phyloP scores from a whole-genome alignment of 1,140 invertebrate species.

The Trialeurodes vaporariorum region DNA sequence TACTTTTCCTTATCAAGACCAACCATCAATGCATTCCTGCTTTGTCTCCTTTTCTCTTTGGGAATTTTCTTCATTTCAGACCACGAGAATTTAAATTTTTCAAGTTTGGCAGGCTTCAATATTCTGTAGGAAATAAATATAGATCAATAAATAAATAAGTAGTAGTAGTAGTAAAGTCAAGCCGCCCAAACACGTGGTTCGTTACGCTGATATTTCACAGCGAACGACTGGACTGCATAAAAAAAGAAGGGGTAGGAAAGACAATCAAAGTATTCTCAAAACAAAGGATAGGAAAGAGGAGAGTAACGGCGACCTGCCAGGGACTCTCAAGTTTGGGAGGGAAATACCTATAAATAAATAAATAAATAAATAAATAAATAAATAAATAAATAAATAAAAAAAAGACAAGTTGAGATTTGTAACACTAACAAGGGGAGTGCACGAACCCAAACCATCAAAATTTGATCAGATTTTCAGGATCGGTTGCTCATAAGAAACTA shows the following conservation, averaged over 20 bases:
- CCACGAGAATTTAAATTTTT: neutral
- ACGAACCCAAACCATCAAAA: too few relatives aligned
- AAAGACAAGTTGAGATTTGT: too few relatives aligned
- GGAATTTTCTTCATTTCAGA: neutral
- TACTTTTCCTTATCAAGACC: neutral
- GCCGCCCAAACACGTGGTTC: too few relatives aligned
- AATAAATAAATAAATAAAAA: too few relatives aligned
- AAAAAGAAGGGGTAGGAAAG: neutral
- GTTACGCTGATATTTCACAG: too few relatives aligned
- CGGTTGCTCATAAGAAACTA: too few relatives aligned
- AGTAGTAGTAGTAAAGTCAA: neutral
- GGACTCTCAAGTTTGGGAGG: too few relatives aligned
- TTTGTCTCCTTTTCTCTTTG: neutral
- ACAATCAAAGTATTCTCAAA: neutral
- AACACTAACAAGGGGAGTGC: too few relatives aligned
- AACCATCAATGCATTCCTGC: neutral
- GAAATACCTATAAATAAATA: too few relatives aligned
- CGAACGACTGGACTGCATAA: neutral
- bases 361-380: too few relatives aligned
- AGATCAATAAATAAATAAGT: neutral
- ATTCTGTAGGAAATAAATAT: neutral
- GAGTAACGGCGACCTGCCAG: too few relatives aligned
- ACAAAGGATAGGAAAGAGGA: neutral
- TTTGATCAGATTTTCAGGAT: too few relatives aligned
- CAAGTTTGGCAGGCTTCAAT: neutral